Evolutionary conservation across 1,140 invertebrate species (phyloP).

Genomic region (Stegodyphus dumicola): DNA sequence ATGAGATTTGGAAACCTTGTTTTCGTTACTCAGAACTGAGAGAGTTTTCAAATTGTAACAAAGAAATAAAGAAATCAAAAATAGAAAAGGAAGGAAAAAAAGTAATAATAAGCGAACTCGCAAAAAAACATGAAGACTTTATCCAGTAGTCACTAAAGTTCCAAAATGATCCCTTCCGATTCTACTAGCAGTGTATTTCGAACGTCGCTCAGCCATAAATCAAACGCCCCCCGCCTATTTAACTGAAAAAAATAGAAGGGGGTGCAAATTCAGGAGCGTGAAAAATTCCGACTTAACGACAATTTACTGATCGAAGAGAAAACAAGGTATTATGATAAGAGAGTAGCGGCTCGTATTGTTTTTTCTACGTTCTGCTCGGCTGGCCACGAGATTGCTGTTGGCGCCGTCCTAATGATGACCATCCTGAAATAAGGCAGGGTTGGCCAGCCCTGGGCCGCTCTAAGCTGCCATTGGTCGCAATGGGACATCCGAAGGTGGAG

Average conservation of each 20-base stretch:
- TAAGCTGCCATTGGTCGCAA: background rate
- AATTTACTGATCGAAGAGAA: background rate
- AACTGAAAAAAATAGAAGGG: background rate
- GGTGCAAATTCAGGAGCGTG: background rate
- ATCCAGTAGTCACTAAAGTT: too few relatives aligned
- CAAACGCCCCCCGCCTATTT: background rate
- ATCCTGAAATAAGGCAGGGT: background rate
- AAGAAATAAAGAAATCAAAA: too few relatives aligned
- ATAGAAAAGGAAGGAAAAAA: too few relatives aligned
- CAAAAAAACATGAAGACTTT: too few relatives aligned
- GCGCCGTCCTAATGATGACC: background rate
- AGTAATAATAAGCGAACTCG: too few relatives aligned
- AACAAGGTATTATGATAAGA: background rate
- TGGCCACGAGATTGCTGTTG: background rate
- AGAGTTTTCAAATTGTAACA: too few relatives aligned
- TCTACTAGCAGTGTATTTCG: too few relatives aligned
- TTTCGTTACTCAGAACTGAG: too few relatives aligned
- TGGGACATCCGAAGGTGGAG: background rate
- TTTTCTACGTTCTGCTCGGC: background rate
- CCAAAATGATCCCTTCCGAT: too few relatives aligned
- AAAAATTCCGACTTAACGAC: background rate
- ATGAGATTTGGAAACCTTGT: too few relatives aligned
- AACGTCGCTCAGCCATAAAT: background rate
- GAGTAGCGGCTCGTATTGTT: background rate
- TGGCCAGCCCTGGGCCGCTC: background rate